Base-by-base conservation (phyloP, 2,888 invertebrate genomes). In the Agrilus mali region DNA sequence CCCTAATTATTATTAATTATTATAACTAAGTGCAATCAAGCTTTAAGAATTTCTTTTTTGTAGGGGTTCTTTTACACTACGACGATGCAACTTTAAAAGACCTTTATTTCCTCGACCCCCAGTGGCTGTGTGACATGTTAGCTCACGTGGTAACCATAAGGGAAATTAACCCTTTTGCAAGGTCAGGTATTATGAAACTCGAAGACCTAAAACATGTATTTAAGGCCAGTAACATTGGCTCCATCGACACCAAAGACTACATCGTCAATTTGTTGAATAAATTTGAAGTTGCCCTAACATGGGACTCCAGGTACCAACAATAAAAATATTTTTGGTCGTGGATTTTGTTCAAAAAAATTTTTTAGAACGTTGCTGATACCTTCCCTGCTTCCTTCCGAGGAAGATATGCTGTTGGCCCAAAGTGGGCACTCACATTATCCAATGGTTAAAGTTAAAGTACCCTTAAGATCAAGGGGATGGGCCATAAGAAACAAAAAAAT, bases 111-210 rank as follows among this genome's bases (percentile, higher is more conserved):
- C 69, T 98, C 36, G 89, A 95, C 65, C 96, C 97, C 0, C 97
- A 98, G 64, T 98, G 97, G 97, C 73, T 98, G 35, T 97, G 96
- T 67, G 97, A 98, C 64, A 88, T 96, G 77, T 65, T 98, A 33
- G 95, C 97, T 0, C 93, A 93, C 64, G 94, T 97, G 1, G 92
- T 97, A 32, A 94, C 96, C 0, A 90, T 96, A 15, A 68, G 94
- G n/a, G 95, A 96, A 68, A 90, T 96, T 52, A 96, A 96, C 70
- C 93, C 93, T 0, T 95, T 95, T 64, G 93, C 92, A 0, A 75
- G 82, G 51, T 86, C 85, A 45, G 95, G 87, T 45, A 79, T 96
- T 38, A 97, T 97, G 96, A 86, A 86, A 61, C 70, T 93, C 36
- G 89, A 92, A 44, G 94, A 96, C 62, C 72, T 97, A 42, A 83